Percentiles rank a stretch among this genome's conserved stretches.
These are phyloP conservation scores for Craterocephalus amniculus DNA, from an alignment of 2,797 vertebrate genomes.

Conservation along the genomic window DNA sequence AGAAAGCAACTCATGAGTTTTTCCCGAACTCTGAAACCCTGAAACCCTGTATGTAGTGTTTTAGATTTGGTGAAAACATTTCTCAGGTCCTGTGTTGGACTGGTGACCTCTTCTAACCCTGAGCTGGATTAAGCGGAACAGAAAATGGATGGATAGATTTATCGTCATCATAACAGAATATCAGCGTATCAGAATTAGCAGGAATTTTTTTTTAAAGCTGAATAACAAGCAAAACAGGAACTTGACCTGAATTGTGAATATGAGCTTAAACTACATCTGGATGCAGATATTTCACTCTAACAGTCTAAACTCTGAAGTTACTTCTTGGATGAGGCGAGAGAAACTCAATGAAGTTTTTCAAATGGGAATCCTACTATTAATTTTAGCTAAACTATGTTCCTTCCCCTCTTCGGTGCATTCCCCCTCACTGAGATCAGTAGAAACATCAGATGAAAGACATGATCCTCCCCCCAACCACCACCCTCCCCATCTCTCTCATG, in stretches of 20 bases:
- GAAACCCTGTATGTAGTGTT: too few species aligned
- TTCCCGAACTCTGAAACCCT: too few species aligned
- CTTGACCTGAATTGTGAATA: background rate
- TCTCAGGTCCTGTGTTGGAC: too few species aligned
- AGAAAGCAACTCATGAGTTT: too few species aligned
- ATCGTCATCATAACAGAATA: background rate
- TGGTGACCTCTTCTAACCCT: too few species aligned
- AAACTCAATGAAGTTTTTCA: constrained; percentile 46
- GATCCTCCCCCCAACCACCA: constrained; percentile 3
- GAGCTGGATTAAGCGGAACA: too few species aligned
- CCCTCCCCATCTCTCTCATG: constrained; percentile 7
- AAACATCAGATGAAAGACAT: constrained; percentile 63
- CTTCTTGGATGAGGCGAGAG: constrained; percentile 29
- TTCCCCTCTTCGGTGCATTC: constrained; percentile 28
- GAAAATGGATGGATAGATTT: too few species aligned
- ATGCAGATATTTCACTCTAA: background rate
- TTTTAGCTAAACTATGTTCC: constrained; percentile 57
- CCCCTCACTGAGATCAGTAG: constrained; percentile 52
- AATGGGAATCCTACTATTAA: constrained; percentile 45
- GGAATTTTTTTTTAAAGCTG: background rate
- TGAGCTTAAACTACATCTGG: background rate
- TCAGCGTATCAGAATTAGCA: background rate
- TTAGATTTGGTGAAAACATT: too few species aligned
- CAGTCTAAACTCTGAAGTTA: constrained; percentile 24
- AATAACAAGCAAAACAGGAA: background rate